Conservation (phyloP, 2,113 vertebrate genomes). For the Sisor rabdophorus region DNA sequence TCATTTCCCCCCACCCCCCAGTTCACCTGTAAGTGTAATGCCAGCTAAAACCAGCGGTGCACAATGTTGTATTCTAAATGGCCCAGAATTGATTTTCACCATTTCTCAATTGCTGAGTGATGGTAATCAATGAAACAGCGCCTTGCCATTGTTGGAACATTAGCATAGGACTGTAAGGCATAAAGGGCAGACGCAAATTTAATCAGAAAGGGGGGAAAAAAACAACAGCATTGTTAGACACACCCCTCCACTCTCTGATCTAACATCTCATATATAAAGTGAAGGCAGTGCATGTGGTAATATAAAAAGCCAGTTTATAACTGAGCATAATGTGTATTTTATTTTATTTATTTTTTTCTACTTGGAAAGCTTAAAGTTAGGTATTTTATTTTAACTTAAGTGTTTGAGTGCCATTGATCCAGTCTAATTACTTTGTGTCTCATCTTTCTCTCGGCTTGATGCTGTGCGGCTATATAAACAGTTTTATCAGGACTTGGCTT, state of each 20-base stretch:
- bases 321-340: not conserved
- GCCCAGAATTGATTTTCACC: conserved; percentile 34
- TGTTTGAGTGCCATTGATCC: not conserved
- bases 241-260: conserved; percentile 13
- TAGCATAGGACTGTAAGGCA: conserved; percentile 29
- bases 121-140: conserved; percentile 34
- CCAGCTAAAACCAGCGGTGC: conserved; percentile 1
- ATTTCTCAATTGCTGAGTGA: conserved; percentile 40
- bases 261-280: conserved; percentile 17
- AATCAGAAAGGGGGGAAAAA: conserved; percentile 33
- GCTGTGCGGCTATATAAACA: conserved; percentile 10
- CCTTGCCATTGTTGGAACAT: conserved; percentile 22
- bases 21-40: conserved; percentile 3
- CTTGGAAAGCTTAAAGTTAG: conserved; percentile 30
- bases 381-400: conserved; percentile 6
- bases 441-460: not conserved
- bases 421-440: conserved; percentile 7
- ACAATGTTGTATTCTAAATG: conserved; percentile 24
- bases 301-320: not conserved
- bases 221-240: conserved; percentile 21
- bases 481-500: conserved; percentile 21
- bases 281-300: conserved; percentile 14
- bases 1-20: conserved; percentile 18
- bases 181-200: conserved; percentile 50
- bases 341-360: not conserved